Percentiles rank a stretch among this genome's conserved stretches.
phyloP scores from a whole-genome alignment of 2,113 vertebrate species.

The Ptychochromis oligacanthus region DNA sequence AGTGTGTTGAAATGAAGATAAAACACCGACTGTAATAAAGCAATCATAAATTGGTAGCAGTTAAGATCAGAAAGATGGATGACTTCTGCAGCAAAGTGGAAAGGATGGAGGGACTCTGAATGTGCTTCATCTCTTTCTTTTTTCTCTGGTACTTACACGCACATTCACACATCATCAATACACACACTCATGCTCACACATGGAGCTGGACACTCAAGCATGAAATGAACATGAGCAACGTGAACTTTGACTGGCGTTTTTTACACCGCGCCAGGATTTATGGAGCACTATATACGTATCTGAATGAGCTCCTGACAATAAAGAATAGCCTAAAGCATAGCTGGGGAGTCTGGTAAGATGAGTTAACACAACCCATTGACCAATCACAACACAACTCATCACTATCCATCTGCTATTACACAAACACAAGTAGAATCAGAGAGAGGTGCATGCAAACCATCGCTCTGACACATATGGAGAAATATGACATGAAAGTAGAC shows the following conservation, averaged over 20 bases:
- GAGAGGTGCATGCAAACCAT: slow-evolving; percentile 24
- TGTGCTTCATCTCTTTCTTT: slow-evolving; percentile 61
- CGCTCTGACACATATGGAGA: slow-evolving; percentile 45
- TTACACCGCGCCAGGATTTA: slow-evolving; percentile 68
- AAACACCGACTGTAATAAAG: slow-evolving; percentile 60
- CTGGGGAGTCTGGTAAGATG: slow-evolving; percentile 23
- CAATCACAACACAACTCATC: slow-evolving; percentile 52
- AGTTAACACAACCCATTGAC: slow-evolving; percentile 47
- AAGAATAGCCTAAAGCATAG: slow-evolving; percentile 65
- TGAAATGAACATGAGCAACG: slow-evolving; percentile 79
- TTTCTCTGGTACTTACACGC: slow-evolving; percentile 62
- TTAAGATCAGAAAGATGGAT: slow-evolving; percentile 73
- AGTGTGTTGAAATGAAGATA: slow-evolving; percentile 53
- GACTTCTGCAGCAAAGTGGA: slow-evolving; percentile 63
- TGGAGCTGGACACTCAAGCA: slow-evolving; percentile 70
- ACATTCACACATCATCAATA: slow-evolving; percentile 67
- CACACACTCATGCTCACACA: slow-evolving; percentile 55
- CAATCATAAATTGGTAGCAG: slow-evolving; percentile 74
- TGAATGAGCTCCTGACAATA: slow-evolving; percentile 62
- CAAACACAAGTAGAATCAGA: slow-evolving; percentile 61
- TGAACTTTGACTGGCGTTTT: slow-evolving; percentile 80
- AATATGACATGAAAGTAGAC: slow-evolving; percentile 49
- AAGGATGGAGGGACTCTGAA: slow-evolving; percentile 61
- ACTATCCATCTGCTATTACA: slow-evolving; percentile 56
- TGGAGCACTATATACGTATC: slow-evolving; percentile 67